Percentiles rank a stretch among this genome's conserved stretches.
Evolutionary conservation across 2,888 invertebrate genomes (phyloP).

Genomic region (Andricus curvator): DNA sequence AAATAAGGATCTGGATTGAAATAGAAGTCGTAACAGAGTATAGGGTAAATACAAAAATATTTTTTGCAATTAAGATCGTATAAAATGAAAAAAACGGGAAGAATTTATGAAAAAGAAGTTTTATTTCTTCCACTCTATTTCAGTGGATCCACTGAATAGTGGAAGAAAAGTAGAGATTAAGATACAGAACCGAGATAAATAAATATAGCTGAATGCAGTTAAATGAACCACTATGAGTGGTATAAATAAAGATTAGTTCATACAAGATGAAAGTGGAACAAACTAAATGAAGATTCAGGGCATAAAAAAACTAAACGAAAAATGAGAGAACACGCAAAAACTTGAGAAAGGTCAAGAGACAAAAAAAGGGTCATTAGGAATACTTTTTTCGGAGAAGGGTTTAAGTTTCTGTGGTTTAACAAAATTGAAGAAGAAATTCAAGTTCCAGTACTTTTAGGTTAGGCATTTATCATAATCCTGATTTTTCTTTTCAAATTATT

Average conservation of each 20-base stretch:
- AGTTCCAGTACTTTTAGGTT: too few relatives aligned
- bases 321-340: not conserved
- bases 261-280: slow-evolving; percentile 10
- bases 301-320: not conserved
- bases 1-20: not conserved
- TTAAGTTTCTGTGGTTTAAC: not conserved
- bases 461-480: too few relatives aligned
- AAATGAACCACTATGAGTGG: not conserved
- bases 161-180: slow-evolving; percentile 11
- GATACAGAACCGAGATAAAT: not conserved
- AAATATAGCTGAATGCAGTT: slow-evolving; percentile 1
- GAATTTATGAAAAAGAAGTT: not conserved
- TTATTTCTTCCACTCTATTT: not conserved
- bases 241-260: slow-evolving; percentile 22
- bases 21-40: not conserved
- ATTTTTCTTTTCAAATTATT: too few relatives aligned
- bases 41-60: not conserved
- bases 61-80: not conserved
- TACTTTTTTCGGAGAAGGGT: not conserved
- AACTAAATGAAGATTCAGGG: slow-evolving; percentile 9
- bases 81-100: not conserved
- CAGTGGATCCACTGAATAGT: not conserved
- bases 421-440: too few relatives aligned
- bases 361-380: not conserved
- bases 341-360: not conserved